phyloP scores from a whole-genome alignment of 2,113 vertebrate species.

The Nycticebus coucang region DNA sequence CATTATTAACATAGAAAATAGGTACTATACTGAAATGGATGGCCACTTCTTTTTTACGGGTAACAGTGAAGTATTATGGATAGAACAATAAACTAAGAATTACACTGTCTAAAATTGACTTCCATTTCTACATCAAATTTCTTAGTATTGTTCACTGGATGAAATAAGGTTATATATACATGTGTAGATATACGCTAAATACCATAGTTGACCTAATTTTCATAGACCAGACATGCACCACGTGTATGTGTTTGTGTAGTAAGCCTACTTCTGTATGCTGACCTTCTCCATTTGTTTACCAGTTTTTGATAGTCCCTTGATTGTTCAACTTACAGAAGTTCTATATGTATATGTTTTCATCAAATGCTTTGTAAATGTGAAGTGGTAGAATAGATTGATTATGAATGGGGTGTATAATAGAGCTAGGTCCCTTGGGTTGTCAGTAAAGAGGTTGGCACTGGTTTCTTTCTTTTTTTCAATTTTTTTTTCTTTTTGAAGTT shows the following conservation, averaged over 20 bases:
- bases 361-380: neutral
- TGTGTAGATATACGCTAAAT: neutral
- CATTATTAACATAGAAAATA: neutral
- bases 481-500: too few relatives aligned
- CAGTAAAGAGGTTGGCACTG: neutral
- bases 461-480: neutral
- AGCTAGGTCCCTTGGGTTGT: neutral
- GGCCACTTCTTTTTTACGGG: neutral
- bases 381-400: neutral
- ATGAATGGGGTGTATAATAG: neutral
- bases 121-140: neutral
- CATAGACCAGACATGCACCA: too few relatives aligned
- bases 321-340: too few relatives aligned
- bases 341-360: neutral
- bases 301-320: too few relatives aligned
- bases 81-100: neutral
- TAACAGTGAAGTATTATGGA: neutral
- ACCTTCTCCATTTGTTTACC: too few relatives aligned
- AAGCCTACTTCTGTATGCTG: too few relatives aligned
- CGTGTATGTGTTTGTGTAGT: too few relatives aligned
- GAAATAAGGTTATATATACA: neutral
- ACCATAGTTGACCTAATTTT: too few relatives aligned
- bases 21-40: conserved; percentile 13
- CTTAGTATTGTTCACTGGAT: neutral
- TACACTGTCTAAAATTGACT: conserved; percentile 14